Evolutionary conservation across 1,140 invertebrate genomes (phyloP).

Genomic region (Pinna nobilis): DNA sequence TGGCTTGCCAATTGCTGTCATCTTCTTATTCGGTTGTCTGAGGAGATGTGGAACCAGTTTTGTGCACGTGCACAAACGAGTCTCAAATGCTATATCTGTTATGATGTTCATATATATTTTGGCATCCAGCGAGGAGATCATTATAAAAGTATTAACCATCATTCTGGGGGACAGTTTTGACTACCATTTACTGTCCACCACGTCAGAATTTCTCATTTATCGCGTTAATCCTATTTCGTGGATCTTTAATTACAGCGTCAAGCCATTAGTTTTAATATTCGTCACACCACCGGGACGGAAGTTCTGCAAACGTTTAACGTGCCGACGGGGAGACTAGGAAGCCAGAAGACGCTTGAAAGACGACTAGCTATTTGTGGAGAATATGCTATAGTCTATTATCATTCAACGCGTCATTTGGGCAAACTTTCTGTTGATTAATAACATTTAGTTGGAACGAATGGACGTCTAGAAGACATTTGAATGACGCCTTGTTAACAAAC

Average conservation of each 20-base stretch:
- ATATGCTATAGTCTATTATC: too few species aligned
- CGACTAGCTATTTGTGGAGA: too few species aligned
- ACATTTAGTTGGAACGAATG: too few species aligned
- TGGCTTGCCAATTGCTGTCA: neutral
- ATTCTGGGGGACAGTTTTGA: neutral
- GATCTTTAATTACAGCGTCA: conserved; percentile 10
- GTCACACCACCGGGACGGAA: conserved; percentile 8
- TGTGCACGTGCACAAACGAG: neutral
- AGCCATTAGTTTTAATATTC: conserved; percentile 3
- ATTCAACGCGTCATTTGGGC: too few species aligned
- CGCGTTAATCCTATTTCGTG: conserved; percentile 2
- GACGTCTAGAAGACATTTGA: too few species aligned
- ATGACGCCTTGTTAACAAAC: too few species aligned
- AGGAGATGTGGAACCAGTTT: neutral
- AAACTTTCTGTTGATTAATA: too few species aligned
- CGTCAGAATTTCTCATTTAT: conserved; percentile 6
- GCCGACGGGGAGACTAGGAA: too few species aligned
- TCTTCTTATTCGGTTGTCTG: neutral
- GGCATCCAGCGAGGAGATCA: neutral
- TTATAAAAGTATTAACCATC: neutral
- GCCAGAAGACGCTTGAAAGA: too few species aligned
- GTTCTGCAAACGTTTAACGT: too few species aligned
- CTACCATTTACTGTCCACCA: neutral
- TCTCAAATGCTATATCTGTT: neutral
- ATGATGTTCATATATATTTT: conserved; percentile 3